A percentile compares a stretch with the other conserved stretches of the same genome.
phyloP scores from a whole-genome alignment of 2,888 invertebrate species.

The Tiliacea aurago region DNA sequence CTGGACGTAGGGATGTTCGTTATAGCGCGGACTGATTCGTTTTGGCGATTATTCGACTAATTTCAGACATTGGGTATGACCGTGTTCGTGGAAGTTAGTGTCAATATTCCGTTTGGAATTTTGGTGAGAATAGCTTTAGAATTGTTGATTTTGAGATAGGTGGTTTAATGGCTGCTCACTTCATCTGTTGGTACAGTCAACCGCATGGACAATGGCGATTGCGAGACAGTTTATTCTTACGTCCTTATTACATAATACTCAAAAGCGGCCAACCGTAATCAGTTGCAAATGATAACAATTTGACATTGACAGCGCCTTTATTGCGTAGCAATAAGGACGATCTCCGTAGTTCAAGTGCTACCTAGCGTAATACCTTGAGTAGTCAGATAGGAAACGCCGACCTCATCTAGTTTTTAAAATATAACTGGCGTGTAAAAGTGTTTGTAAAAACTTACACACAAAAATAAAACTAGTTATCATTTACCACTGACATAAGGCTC shows the following conservation, averaged over 20 bases:
- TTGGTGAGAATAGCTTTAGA: slow-evolving; percentile 9
- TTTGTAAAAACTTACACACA: background rate
- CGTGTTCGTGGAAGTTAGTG: slow-evolving; percentile 28
- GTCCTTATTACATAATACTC: too few relatives aligned
- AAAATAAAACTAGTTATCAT: background rate
- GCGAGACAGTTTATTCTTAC: too few relatives aligned
- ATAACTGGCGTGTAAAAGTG: background rate
- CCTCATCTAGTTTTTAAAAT: background rate
- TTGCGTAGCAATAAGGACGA: background rate
- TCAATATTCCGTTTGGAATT: slow-evolving; percentile 13
- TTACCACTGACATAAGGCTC: background rate
- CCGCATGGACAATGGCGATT: background rate
- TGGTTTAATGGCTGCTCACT: background rate
- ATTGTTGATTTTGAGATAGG: slow-evolving; percentile 12
- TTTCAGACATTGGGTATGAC: slow-evolving; percentile 46
- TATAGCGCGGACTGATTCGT: slow-evolving; percentile 35
- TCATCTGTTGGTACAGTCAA: background rate
- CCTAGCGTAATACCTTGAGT: too few relatives aligned
- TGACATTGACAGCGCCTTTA: background rate
- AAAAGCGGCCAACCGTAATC: too few relatives aligned
- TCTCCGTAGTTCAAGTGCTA: background rate
- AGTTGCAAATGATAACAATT: background rate
- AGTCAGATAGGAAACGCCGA: background rate
- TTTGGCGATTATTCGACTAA: slow-evolving; percentile 54
- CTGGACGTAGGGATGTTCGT: slow-evolving; percentile 64